Percentiles rank a stretch among this genome's conserved stretches.
Conservation (phyloP, 2,113 vertebrate species). For the Apteryx owenii region DNA sequence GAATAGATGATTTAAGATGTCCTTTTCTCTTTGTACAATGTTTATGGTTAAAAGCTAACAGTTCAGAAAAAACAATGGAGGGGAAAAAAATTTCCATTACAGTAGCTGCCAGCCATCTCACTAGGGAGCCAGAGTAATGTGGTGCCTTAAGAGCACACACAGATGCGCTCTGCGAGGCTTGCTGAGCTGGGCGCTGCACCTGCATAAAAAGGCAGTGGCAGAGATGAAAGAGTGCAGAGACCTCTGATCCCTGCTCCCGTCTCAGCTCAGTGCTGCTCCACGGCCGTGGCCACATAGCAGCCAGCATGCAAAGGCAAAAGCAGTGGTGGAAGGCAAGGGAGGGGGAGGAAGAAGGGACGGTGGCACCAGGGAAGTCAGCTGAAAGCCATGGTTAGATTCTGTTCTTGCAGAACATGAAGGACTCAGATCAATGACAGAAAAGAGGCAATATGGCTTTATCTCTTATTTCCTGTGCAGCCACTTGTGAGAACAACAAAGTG, state of each 20-base stretch:
- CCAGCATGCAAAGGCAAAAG: neutral
- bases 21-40: neutral
- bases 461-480: neutral
- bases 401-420: neutral
- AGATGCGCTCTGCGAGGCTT: rapidly evolving
- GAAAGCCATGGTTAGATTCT: neutral
- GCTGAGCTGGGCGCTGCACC: rapidly evolving
- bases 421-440: neutral
- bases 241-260: neutral
- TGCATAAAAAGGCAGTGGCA: neutral
- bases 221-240: rapidly evolving
- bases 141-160: rapidly evolving
- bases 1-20: neutral
- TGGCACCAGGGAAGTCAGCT: rapidly evolving
- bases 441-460: neutral
- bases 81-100: rapidly evolving
- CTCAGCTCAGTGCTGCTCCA: neutral
- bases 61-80: neutral
- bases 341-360: neutral
- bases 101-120: rapidly evolving
- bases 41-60: neutral
- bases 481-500: neutral
- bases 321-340: neutral
- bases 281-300: rapidly evolving
- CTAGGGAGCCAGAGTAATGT: neutral